Evolutionary conservation across 2,888 invertebrate species (phyloP), one percentile per base, ranked within the genome.

Genomic region (Drosophila mulleri): DNA sequence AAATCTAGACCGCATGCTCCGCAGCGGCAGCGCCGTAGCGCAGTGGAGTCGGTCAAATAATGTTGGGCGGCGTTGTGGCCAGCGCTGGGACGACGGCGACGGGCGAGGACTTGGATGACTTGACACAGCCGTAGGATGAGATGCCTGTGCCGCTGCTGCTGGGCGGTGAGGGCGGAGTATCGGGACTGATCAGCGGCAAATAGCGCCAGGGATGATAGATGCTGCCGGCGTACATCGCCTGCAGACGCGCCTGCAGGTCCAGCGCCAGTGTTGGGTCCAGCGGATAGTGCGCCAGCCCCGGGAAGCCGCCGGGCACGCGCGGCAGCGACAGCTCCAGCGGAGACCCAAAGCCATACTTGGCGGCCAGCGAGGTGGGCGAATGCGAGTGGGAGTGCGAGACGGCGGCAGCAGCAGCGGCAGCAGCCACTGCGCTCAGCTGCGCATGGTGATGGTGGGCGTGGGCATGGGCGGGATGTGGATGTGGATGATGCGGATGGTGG

Each of bases 1-100:
- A 52, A 41, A 20, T 75, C 63, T 80, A 92, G 64, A 92, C 91
- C 82, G 91, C 91, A 75, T 92, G 91, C 81, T 92, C 92, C n/a
- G 91, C 91, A 61, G 91, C 88, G 71, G 91, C 86, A 73, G 92
- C 92, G 87, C 92, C 92, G 80, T 90, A 93, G 89, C 93, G 93
- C 90, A 93, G 74, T 41, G 93, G 93, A 92, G 93, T 93, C 88
- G 93, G 93, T 93, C 93, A 93, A 91, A 93, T 93, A 73, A 93
- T 92, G 78, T 92, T 93, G 3, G 92, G 91, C 47, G 92, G 91
- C 41, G 90, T 89, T 69, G 90, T 90, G 44, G 83, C 72, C 41
- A 83, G 67, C 48, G 75, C 72, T 23, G 83, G 83, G 50, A 74
- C 42, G n/a, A 56, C 79, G 8, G 89, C 84, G 26, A 91, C 91